Base-by-base conservation (phyloP, 2,113 vertebrate genomes). In the Corythaixoides concolor region DNA sequence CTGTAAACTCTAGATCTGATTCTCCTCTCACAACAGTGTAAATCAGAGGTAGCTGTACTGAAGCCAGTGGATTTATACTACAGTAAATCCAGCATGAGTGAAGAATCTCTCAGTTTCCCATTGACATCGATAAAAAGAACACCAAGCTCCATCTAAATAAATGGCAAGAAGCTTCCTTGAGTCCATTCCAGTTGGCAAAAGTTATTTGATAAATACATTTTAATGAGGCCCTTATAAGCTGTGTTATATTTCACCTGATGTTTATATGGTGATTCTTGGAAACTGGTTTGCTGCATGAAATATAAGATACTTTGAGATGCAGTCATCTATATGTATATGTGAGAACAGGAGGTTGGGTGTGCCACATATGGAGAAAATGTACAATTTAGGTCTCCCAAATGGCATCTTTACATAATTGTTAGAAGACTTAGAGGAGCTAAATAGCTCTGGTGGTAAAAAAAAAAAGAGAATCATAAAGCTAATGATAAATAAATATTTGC, bases 401-500 rank as follows among this genome's bases (percentile, higher is more conserved):
- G 74, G 47, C 70, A 88, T 63, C 77, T 95, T 91, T 69, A 89
- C 32, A 5, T 75, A 73, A 74, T 15, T 56, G n/a, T 79, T 49
- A 35, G 30, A 78, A 79, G 68, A 88, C 35, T 77, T 66, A 52
- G 47, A 83, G 22, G 23, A 70, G 49, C 32, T 74, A 37, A 88
- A 62, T 85, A 83, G 83, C 49, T 91, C 17, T 27, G 17, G 41
- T 28, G 45, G 30, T 64, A 32, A 80, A 73, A 89, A 59, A 63
- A 45, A 14, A 72, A 72, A 79, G 49, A 79, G 11, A 86, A 39
- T 47, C 32, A 47, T 68, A 78, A 91, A 90, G 45, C 32, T 84
- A 78, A 91, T 86, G 81, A 62, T 75, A 96, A 94, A 90, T 87
- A 93, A 94, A 95, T 95, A 89, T 91, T 95, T 95, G 60, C 33